Conservation (phyloP, 2,113 vertebrate species). For the Loxodonta africana region DNA sequence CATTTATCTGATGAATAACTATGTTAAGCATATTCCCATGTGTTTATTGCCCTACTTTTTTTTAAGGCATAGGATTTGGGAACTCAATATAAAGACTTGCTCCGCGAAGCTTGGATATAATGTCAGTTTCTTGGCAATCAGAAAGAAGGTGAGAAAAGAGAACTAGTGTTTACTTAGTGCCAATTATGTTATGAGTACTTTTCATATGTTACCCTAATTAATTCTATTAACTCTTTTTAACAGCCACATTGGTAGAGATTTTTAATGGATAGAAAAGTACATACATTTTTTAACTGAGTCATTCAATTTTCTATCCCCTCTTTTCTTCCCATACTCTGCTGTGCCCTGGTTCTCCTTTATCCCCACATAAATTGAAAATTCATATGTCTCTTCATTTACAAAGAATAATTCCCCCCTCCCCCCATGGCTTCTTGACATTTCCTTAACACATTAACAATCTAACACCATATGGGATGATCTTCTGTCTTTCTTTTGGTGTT, state of each 20-base stretch:
- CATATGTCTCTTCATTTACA: conserved; percentile 1
- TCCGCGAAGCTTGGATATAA: background rate
- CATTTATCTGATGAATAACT: conserved; percentile 46
- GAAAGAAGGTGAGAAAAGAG: conserved; percentile 14
- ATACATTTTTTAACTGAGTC: background rate
- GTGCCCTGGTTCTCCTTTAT: background rate
- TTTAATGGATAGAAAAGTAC: background rate
- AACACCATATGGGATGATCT: background rate
- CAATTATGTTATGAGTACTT: background rate
- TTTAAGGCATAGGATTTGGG: background rate
- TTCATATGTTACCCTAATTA: background rate
- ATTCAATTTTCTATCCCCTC: background rate
- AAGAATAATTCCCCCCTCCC: background rate
- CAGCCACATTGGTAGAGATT: background rate
- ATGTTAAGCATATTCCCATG: background rate
- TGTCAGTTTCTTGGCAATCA: background rate
- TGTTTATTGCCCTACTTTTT: background rate
- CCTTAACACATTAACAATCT: background rate
- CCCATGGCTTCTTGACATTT: background rate
- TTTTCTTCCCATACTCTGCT: background rate
- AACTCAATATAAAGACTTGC: background rate
- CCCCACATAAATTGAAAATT: background rate
- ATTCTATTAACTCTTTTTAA: background rate
- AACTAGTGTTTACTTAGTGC: background rate
- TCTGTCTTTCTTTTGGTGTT: background rate